Base-by-base conservation (phyloP, 2,888 invertebrate species). In the Anodontia alba region DNA sequence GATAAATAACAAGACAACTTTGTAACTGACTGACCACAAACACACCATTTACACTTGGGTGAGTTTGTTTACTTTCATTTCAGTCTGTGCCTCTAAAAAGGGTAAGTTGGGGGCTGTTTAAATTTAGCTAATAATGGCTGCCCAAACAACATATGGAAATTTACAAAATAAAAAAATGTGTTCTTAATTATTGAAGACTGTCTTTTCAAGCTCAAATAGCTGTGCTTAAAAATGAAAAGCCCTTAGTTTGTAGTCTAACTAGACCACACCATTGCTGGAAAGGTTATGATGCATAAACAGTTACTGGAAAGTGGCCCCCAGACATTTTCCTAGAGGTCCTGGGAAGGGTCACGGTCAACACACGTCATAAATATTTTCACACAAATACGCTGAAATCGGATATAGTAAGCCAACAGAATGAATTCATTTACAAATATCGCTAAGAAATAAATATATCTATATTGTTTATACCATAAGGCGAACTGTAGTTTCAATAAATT, bases 331-430 rank as follows among this genome's bases (percentile, higher is more conserved):
- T 76, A 75, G 84, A 84, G 81, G 84, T 78, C 73, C 84, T 74
- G 81, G 78, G 85, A 78, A 78, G 82, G 85, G 80, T 83, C 80
- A 78, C 46, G 73, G 76, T 66, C 76, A 33, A 62, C 31, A 51
- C 51, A 57, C 67, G 70, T 75, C 72, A 49, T 67, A 67, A 38
- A 74, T 66, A 77, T 69, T 49, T 72, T 74, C 26, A 38, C 36
- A 23, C 23, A 33, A 49, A 57, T 57, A 72, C 57, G 26, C 31
- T 5, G 36, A 23, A 43, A 31, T n/a, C n/a, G 31, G 12, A 17
- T 15, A 33, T 33, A 62, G 10, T 62, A 17, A 62, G 31, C 2
- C 10, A 20, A 17, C 33, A 17, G 20, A 62, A 62, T 33, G 7
- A 20, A 12, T 17, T 8, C 2, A 62, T 62, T 20, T 20, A 33